Conservation (phyloP, 2,888 invertebrate species). For the Belgica antarctica region DNA sequence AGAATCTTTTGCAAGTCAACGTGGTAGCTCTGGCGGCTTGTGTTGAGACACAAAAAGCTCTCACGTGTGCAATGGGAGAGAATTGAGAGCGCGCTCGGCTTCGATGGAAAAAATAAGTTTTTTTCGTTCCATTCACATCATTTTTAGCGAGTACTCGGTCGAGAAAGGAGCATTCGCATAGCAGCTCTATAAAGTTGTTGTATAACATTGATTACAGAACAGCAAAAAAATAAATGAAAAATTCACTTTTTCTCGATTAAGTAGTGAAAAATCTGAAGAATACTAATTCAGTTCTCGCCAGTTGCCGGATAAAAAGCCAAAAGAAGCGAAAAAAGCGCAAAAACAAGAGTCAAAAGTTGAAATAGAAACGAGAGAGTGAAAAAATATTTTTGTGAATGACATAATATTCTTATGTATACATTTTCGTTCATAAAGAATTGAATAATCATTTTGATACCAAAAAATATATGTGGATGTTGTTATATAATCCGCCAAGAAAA, state of each 20-base stretch:
- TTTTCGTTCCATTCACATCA: conserved; percentile 34
- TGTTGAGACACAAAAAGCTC: not conserved
- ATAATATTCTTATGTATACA: conserved; percentile 44
- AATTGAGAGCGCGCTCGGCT: not conserved
- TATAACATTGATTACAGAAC: conserved; percentile 43
- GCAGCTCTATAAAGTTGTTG: conserved; percentile 40
- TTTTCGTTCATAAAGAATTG: conserved; percentile 44
- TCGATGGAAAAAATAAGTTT: not conserved
- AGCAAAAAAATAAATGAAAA: conserved; percentile 40
- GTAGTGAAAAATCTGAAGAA: conserved; percentile 1
- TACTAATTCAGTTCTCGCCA: not conserved
- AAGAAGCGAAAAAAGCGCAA: not conserved
- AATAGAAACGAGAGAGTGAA: conserved; percentile 37
- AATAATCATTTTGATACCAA: conserved; percentile 44
- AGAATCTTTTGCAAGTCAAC: conserved; percentile 9
- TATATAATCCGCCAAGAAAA: conserved; percentile 35
- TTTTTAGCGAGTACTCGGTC: conserved; percentile 38
- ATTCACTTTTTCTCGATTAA: conserved; percentile 16
- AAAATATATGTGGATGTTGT: conserved; percentile 35
- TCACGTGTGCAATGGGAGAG: not conserved
- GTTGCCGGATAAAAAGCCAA: not conserved
- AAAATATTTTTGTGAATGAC: conserved; percentile 42
- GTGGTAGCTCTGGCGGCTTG: not conserved
- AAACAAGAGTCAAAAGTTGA: conserved; percentile 32
- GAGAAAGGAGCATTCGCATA: conserved; percentile 33